A percentile compares a stretch with the other conserved stretches of the same genome.
Evolutionary conservation across 2,888 invertebrate genomes (phyloP).

Genomic region (Heliconius hortense): DNA sequence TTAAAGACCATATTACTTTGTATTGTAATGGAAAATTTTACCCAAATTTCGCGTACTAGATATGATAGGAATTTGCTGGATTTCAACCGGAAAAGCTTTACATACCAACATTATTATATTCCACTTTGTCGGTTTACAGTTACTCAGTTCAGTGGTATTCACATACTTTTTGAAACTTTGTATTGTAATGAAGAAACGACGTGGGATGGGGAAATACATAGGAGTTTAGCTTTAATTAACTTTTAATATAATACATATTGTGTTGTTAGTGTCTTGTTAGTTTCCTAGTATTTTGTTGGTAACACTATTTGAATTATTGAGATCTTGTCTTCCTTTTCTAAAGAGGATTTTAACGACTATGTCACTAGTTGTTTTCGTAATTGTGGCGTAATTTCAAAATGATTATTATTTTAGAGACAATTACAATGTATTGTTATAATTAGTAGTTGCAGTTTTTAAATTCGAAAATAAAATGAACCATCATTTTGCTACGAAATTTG

Average conservation of each 20-base stretch:
- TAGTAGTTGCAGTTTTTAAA: neutral
- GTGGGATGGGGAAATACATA: neutral
- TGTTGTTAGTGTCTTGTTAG: too few relatives aligned
- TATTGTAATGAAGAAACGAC: neutral
- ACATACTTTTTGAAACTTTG: constrained; percentile 31
- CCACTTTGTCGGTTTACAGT: constrained; percentile 50
- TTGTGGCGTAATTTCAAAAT: neutral
- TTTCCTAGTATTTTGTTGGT: neutral
- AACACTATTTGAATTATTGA: too few relatives aligned
- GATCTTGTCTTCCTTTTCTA: too few relatives aligned
- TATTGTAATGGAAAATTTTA: constrained; percentile 15
- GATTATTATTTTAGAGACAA: neutral
- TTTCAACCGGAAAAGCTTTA: constrained; percentile 57
- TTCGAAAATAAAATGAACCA: neutral
- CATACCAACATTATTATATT: constrained; percentile 55
- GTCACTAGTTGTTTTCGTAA: neutral
- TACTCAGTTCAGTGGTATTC: constrained; percentile 49
- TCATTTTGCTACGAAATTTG: neutral
- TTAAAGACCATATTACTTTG: constrained; percentile 18
- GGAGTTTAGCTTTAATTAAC: neutral
- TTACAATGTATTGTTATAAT: neutral
- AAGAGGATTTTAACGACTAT: too few relatives aligned
- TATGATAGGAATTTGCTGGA: constrained; percentile 44
- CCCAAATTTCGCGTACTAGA: constrained; percentile 30
- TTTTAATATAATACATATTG: neutral